Evolutionary conservation across 2,888 invertebrate species (phyloP).

Genomic region (Nephrotoma flavescens): DNA sequence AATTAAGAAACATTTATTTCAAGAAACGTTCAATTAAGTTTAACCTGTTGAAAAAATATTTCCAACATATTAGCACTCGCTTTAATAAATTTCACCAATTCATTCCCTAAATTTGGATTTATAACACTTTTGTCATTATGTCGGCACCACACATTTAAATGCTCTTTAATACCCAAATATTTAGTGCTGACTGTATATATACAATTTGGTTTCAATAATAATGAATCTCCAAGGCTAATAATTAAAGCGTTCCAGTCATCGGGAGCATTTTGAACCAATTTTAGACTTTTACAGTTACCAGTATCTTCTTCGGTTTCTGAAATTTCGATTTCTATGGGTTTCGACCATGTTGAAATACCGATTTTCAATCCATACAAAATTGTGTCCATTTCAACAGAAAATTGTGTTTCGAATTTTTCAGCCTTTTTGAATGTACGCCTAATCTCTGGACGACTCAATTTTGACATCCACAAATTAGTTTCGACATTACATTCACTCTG

Average conservation of each 20-base stretch:
- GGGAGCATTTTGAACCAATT: not conserved
- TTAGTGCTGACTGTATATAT: not conserved
- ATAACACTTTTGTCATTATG: not conserved
- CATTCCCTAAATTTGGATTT: not conserved
- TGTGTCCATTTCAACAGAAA: not conserved
- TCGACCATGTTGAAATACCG: not conserved
- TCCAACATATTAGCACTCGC: not conserved
- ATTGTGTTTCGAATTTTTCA: not conserved
- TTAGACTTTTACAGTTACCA: not conserved
- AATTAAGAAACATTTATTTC: too few species aligned
- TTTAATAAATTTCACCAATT: not conserved
- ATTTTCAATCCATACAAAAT: not conserved
- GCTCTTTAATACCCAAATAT: not conserved
- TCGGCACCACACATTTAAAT: not conserved
- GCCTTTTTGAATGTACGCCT: not conserved
- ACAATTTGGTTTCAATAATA: not conserved
- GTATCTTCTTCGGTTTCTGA: not conserved
- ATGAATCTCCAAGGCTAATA: not conserved
- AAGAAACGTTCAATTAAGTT: too few species aligned
- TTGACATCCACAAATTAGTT: not conserved
- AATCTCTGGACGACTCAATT: not conserved
- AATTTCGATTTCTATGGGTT: not conserved
- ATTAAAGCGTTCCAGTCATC: not conserved
- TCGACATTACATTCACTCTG: not conserved
- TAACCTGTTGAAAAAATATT: not conserved